A percentile compares a stretch with the other conserved stretches of the same genome.
Conservation (phyloP, 1,140 invertebrate genomes). For the Brachionus sp. region DNA sequence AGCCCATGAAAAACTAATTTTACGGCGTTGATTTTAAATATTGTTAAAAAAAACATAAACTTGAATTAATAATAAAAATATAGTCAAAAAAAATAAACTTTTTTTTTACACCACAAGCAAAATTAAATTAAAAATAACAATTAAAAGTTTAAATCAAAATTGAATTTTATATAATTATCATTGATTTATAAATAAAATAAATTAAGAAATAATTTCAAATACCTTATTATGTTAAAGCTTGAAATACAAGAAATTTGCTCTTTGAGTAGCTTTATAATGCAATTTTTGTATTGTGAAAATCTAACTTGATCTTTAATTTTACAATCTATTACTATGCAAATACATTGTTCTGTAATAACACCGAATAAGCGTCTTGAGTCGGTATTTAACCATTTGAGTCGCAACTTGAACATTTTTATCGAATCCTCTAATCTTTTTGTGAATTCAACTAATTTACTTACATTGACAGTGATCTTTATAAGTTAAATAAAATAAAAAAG, state of each 20-base stretch:
- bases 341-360: constrained; percentile 55
- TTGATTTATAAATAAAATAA: neutral
- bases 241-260: constrained; percentile 56
- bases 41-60: too few species aligned
- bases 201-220: constrained; percentile 42
- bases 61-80: too few species aligned
- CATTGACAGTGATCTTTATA: constrained; percentile 51
- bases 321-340: constrained; percentile 57
- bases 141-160: too few species aligned
- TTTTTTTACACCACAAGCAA: too few species aligned
- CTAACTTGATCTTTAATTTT: constrained; percentile 54
- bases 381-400: constrained; percentile 58
- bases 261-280: constrained; percentile 54
- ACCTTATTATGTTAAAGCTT: constrained; percentile 59
- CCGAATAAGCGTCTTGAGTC: constrained; percentile 59
- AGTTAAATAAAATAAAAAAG: neutral
- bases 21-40: too few species aligned
- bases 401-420: constrained; percentile 52
- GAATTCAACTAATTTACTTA: constrained; percentile 53
- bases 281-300: constrained; percentile 57
- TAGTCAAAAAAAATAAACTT: too few species aligned
- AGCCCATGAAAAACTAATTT: too few species aligned
- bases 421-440: constrained; percentile 53
- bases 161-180: too few species aligned
- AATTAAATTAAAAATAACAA: too few species aligned